Conservation (phyloP, 2,113 vertebrate genomes). For the Prochilodus magdalenae region DNA sequence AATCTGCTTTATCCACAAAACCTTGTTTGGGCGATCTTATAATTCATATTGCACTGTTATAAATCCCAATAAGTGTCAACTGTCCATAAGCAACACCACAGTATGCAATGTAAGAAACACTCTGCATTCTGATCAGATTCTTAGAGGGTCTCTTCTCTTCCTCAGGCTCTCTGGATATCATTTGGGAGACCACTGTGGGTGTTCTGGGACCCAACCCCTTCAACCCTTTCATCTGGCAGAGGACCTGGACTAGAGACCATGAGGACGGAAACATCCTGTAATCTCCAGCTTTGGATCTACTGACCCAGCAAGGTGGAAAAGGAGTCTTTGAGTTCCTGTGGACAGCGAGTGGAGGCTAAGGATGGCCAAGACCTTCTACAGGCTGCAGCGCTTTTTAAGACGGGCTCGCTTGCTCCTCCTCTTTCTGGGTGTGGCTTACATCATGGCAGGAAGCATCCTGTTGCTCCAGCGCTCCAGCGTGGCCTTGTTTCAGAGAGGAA, state of each 20-base stretch:
- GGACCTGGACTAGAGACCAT: not conserved
- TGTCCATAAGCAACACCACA: no score
- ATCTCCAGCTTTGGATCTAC: not conserved
- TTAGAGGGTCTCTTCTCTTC: not conserved
- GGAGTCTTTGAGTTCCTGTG: not conserved
- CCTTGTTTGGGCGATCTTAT: no score
- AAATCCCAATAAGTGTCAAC: no score
- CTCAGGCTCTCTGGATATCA: conserved; percentile 5
- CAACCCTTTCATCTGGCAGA: not conserved
- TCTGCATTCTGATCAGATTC: no score
- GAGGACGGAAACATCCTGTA: not conserved
- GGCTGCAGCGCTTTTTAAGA: conserved; percentile 90
- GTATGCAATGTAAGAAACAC: no score
- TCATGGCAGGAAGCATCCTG: conserved; percentile 94
- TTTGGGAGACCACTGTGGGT: not conserved
- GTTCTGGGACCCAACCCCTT: conserved; percentile 1
- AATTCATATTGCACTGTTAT: no score
- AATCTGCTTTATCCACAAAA: no score
- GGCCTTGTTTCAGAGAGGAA: conserved; percentile 74
- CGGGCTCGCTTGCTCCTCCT: conserved; percentile 89
- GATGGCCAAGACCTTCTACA: conserved; percentile 89
- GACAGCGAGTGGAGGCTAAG: conserved; percentile 16
- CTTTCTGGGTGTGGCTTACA: conserved; percentile 90
- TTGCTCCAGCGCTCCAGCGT: conserved; percentile 87
- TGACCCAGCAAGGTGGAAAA: not conserved